Base-by-base conservation (phyloP, 2,797 vertebrate genomes). In the Typhlichthys subterraneus region DNA sequence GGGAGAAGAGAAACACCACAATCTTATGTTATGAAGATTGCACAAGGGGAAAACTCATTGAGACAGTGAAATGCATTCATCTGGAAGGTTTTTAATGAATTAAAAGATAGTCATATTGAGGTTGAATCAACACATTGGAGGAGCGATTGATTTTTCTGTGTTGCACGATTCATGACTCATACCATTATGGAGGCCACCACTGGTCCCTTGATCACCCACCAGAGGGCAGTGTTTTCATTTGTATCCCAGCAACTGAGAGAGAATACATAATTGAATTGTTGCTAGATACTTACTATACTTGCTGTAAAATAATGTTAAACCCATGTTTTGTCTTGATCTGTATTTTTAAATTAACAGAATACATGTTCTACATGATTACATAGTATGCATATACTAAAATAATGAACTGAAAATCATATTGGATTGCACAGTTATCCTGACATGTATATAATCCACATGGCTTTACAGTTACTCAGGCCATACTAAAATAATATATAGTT, bases 201-300 rank as follows among this genome's bases (percentile, higher is more conserved):
- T 0, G 97, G 97, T 65, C 97, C 97, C 76, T 99, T 99, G 82
- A 99, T 98, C 71, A 99, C 96, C 97, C 97, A 99, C 97, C 97
- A 99, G 92, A 99, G 92, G 88, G 96, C 96, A 51, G 96, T 97
- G 87, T 95, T 94, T 78, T 96, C 95, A 79, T 99, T 99, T 73
- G 95, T 98, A 73, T 99, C 97, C 97, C 97, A 99, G 87, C 97
- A 99, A 72, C 97, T 99, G 79, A 33, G 77, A 63, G 71, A 60
- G 9, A 46, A 75, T 15, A 13, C 9, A 56, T 10, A 48, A n/a
- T 48, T 10, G 47, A 48, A 48, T 48, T 48, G 12, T 9, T 13
- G 12, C 47, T 12, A 12, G 12, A 48, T 48, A 48, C 2, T n/a
- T 48, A 48, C 2, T n/a, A 4, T 12, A 6, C 47, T 48, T n/a